These are phyloP conservation scores for Elephas maximus DNA, from an alignment of 2,113 vertebrate genomes.

Conservation along the genomic window DNA sequence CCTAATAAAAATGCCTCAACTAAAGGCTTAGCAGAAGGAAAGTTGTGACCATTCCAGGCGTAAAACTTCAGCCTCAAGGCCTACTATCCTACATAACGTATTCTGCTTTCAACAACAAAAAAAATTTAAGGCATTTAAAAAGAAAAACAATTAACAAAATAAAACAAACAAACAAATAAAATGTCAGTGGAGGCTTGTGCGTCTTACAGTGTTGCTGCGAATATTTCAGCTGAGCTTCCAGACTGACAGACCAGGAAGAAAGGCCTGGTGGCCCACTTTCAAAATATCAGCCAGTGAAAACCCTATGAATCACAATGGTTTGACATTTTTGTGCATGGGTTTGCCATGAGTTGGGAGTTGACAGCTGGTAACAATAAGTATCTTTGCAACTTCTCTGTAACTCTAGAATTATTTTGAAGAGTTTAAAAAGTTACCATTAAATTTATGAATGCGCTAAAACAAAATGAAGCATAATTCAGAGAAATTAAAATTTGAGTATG, in stretches of 20 bases:
- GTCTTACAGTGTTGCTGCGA: too few species aligned
- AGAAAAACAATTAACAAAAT: neutral
- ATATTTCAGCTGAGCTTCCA: too few species aligned
- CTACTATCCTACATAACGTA: neutral
- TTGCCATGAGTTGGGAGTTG: too few species aligned
- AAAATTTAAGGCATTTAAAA: neutral
- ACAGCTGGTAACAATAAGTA: too few species aligned
- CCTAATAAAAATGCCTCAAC: neutral
- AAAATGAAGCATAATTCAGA: neutral
- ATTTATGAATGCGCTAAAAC: neutral
- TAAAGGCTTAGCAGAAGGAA: neutral
- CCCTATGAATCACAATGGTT: too few species aligned
- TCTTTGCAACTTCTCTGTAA: neutral
- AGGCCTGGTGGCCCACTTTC: too few species aligned
- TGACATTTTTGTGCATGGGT: too few species aligned
- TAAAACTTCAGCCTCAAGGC: neutral
- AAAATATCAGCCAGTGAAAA: too few species aligned
- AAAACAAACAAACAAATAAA: too few species aligned
- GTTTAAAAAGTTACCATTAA: neutral
- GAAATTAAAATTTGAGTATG: neutral
- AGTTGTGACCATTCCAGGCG: neutral
- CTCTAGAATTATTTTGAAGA: neutral
- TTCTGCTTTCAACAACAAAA: neutral
- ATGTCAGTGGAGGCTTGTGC: too few species aligned
- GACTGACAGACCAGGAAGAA: too few species aligned